Base-by-base conservation (phyloP, 2,888 invertebrate genomes). In the Drosophila mimetica region DNA sequence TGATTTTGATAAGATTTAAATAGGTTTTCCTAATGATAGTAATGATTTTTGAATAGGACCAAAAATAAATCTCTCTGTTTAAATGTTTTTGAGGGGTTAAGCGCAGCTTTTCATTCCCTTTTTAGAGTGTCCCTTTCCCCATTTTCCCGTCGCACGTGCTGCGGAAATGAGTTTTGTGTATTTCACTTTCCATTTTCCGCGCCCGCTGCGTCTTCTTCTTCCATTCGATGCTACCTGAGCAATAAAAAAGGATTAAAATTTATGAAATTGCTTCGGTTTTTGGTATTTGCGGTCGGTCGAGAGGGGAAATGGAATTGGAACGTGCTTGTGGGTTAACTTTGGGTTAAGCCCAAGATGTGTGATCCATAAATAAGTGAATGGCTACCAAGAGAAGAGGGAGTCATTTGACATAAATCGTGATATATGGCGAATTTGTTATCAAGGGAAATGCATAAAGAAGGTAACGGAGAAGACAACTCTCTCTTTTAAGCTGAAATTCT, bases 221-320 rank as follows among this genome's bases (percentile, higher is more conserved):
- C 14, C 8, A 9, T 20, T 37, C 14, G 20, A 14, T 28, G 41
- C 50, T 61, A 64, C 50, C 72, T 70, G 78, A 60, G 83, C 83
- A 79, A 87, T 83, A 87, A 79, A 87, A 83, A 87, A 82, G 88
- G 88, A 85, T 87, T 87, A 85, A 76, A 87, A 84, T 87, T 84
- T 84, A 87, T 87, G 83, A 82, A 87, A 82, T 78, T 81, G 81
- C 87, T 55, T 80, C 86, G 74, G 63, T 67, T 72, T 86, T 70
- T 76, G 83, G 71, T 55, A 55, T 69, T 80, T 82, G 70, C 37
- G 57, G 59, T 71, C 52, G 42, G 32, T 18, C 25, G 18, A 20
- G 28, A 1, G 39, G 16, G 22, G 47, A 39, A 79, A 79, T 77
- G 77, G 80, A 67, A 76, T 70, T 30, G 50, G 51, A 66, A 74